Conservation (phyloP, 2,888 invertebrate species). For the Megalurothrips usitatus region DNA sequence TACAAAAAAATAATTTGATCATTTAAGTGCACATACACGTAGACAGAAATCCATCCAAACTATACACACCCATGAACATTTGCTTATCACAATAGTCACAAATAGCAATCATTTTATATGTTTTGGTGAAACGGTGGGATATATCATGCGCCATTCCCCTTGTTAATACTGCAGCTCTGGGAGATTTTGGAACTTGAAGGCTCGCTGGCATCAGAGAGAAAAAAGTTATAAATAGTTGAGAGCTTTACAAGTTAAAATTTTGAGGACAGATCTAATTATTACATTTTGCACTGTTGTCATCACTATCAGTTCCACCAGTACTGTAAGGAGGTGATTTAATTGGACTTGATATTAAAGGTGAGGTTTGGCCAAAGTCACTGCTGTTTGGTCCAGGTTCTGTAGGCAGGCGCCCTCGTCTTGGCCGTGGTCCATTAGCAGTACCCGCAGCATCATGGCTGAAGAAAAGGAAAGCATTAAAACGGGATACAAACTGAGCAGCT, state of each 20-base stretch:
- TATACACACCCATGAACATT: conserved; percentile 64
- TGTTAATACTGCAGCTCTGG: conserved; percentile 67
- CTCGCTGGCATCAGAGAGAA: conserved; percentile 30
- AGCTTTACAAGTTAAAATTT: conserved; percentile 20
- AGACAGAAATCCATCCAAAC: no score
- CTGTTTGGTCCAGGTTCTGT: conserved; percentile 58
- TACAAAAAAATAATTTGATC: conserved; percentile 14
- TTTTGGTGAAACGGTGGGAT: conserved; percentile 84
- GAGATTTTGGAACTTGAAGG: conserved; percentile 45
- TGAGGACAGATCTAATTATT: conserved; percentile 34
- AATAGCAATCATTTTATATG: conserved; percentile 80
- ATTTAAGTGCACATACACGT: background rate
- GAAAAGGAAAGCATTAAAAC: conserved; percentile 25
- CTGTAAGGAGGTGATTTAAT: conserved; percentile 57
- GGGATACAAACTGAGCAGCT: background rate
- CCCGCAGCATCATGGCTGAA: conserved; percentile 25
- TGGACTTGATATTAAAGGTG: conserved; percentile 53
- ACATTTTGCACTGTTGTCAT: conserved; percentile 52
- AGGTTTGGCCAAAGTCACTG: conserved; percentile 46
- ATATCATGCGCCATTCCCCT: conserved; percentile 83
- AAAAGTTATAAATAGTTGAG: conserved; percentile 10
- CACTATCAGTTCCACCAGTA: conserved; percentile 49
- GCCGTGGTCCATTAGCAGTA: conserved; percentile 37
- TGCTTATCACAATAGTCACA: conserved; percentile 88
- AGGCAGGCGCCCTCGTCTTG: conserved; percentile 53